phyloP scores from a whole-genome alignment of 92 coral and sea anemone genomes.

The Epizoanthus stellaris region DNA sequence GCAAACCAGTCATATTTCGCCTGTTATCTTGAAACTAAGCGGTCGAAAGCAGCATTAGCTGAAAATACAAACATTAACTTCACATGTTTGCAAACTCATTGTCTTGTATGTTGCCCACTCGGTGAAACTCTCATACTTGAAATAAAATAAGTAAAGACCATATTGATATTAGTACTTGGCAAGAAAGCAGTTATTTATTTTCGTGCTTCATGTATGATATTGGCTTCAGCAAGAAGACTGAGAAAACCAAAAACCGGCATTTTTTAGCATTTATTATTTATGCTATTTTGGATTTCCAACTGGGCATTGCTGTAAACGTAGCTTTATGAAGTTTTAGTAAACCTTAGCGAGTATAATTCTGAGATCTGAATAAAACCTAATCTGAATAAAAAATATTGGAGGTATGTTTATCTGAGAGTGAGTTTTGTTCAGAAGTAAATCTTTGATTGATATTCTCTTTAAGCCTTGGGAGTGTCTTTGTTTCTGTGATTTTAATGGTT shows the following conservation, averaged over 20 bases:
- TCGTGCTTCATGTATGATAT: not conserved
- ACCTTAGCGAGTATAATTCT: not conserved
- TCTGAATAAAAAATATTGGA: not conserved
- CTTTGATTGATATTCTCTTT: slow-evolving; percentile 12
- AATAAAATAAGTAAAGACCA: not conserved
- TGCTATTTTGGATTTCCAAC: slow-evolving; percentile 19
- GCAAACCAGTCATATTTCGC: slow-evolving; percentile 8
- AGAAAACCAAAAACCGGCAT: slow-evolving; percentile 23
- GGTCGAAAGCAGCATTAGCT: slow-evolving; percentile 16
- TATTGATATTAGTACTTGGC: not conserved
- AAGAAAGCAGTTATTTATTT: not conserved
- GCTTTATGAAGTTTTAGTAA: slow-evolving; percentile 26
- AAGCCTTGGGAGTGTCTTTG: slow-evolving; percentile 39
- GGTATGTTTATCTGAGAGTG: not conserved
- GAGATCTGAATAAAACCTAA: not conserved
- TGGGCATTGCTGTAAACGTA: slow-evolving; percentile 21
- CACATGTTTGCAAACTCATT: not conserved
- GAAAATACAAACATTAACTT: slow-evolving; percentile 6
- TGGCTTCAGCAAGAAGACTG: slow-evolving; percentile 24
- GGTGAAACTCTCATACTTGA: not conserved
- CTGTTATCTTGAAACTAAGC: slow-evolving; percentile 13
- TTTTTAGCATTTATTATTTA: slow-evolving; percentile 21
- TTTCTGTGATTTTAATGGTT: slow-evolving; percentile 44
- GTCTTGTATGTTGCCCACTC: not conserved
- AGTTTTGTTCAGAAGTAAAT: slow-evolving; percentile 19